These are phyloP conservation scores for Pecten maximus DNA, from an alignment of 2,888 invertebrate species.

Conservation along the genomic window DNA sequence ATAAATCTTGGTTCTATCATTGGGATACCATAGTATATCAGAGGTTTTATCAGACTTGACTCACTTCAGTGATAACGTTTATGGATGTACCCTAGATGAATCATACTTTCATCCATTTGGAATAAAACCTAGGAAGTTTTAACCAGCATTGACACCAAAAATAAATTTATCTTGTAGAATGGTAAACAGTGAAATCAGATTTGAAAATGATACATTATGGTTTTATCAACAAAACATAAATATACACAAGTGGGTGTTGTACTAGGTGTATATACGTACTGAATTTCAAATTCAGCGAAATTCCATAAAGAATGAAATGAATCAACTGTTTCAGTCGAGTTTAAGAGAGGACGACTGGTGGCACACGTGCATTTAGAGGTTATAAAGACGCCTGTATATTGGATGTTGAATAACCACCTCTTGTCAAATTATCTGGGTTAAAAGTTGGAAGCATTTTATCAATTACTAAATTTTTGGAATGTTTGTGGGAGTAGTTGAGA, in stretches of 20 bases:
- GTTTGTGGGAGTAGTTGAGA: background rate
- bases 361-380: background rate
- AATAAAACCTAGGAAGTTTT: no score
- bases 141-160: no score
- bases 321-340: background rate
- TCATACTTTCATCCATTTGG: no score
- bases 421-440: conserved; percentile 9
- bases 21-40: no score
- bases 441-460: conserved; percentile 33
- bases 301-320: no score
- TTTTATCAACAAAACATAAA: background rate
- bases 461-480: conserved; percentile 26
- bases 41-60: no score
- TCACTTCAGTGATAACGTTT: no score
- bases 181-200: background rate
- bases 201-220: background rate
- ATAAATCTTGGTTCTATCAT: no score
- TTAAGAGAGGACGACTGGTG: background rate
- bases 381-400: background rate
- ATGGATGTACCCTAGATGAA: no score
- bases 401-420: background rate
- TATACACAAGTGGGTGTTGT: background rate
- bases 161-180: background rate
- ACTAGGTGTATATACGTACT: background rate
- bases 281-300: background rate